Evolutionary conservation across 2,888 invertebrate species (phyloP), one percentile per base, ranked within the genome.

Genomic region (Acheta domesticus): DNA sequence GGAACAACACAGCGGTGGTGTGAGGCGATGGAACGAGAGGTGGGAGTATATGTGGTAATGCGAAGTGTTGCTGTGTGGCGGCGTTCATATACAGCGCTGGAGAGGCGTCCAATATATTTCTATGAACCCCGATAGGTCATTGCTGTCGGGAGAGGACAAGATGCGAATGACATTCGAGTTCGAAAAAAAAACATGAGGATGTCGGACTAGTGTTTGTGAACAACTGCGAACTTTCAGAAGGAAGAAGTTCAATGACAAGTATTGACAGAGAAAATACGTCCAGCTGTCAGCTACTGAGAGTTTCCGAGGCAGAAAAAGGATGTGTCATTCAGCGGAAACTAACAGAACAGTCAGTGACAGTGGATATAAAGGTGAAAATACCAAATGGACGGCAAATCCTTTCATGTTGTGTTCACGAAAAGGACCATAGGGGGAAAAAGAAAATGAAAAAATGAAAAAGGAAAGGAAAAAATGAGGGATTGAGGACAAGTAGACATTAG

Each of bases 111-210:
- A 36, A 36, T 5, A 36, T 8, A 36, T 8, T 36, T 36, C 36
- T 8, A 36, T 36, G 5, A 36, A 8, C 36, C 36, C 36, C 36
- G 36, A 36, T 36, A 36, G 8, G 36, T 36, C 36, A 36, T 36
- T 23, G 8, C 36, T 36, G 36, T 36, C 36, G 73, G 12, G 73
- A 12, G 73, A 73, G 20, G 11, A 79, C 80, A 77, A n/a, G 79
- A 62, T 19, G 78, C 75, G 79, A 79, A 76, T 78, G 76, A 75
- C 78, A 79, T 77, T 11, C 76, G 19, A n/a, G 77, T 16, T 19
- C 49, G 74, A 49, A 49, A n/a, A n/a, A 75, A 75, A 77, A 77
- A 48, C 36, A 36, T 8, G 36, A 8, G 36, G 36, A 36, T 36
- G 36, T 36, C 36, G 36, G 36, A 36, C 36, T 5, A 36, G 36